Percentiles rank a stretch among this genome's conserved stretches.
Evolutionary conservation across 2,888 invertebrate genomes (phyloP).

Genomic region (Lamellibrachia columna): DNA sequence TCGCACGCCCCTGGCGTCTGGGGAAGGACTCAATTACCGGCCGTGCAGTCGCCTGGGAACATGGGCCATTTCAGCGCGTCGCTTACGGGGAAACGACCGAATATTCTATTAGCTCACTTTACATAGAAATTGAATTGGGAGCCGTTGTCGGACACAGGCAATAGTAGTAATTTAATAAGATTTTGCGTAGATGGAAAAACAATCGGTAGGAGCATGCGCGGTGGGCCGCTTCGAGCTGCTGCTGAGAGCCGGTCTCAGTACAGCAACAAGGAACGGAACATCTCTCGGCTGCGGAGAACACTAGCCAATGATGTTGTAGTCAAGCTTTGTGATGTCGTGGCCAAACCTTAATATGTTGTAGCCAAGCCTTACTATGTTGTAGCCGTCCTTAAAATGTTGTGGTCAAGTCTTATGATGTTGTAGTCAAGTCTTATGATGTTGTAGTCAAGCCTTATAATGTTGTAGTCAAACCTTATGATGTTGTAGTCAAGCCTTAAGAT

Average conservation of each 20-base stretch:
- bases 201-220: background rate
- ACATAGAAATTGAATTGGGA: constrained; percentile 16
- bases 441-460: too few relatives aligned
- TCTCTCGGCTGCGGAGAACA: background rate
- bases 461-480: too few relatives aligned
- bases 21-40: background rate
- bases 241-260: background rate
- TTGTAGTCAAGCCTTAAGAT: too few relatives aligned
- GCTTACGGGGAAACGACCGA: background rate
- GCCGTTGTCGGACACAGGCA: background rate
- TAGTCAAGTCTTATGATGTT: too few relatives aligned
- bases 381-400: too few relatives aligned
- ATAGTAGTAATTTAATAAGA: constrained; percentile 12
- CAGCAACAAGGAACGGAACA: background rate
- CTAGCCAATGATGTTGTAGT: too few relatives aligned
- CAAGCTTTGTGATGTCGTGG: too few relatives aligned
- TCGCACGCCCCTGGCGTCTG: background rate
- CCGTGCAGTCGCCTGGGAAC: background rate
- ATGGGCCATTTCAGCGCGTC: background rate
- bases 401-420: too few relatives aligned
- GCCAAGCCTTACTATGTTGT: too few relatives aligned
- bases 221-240: background rate
- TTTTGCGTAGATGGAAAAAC: background rate
- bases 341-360: too few relatives aligned
- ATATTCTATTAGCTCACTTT: constrained; percentile 11